Evolutionary conservation across 1,140 invertebrate species (phyloP).

Genomic region (Euglossa dilemma): DNA sequence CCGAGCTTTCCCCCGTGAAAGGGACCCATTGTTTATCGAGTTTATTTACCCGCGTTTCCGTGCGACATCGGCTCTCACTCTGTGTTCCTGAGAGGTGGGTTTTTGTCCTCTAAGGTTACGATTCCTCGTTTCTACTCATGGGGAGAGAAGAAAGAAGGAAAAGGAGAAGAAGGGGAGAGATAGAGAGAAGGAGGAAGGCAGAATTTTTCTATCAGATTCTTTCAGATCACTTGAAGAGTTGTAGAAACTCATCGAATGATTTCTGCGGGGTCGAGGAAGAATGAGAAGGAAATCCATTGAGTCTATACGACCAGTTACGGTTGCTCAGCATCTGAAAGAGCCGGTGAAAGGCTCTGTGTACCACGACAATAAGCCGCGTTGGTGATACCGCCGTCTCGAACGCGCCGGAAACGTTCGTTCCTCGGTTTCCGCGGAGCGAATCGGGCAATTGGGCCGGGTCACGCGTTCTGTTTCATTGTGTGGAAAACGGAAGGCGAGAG

Average conservation of each 20-base stretch:
- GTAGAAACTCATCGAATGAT: not conserved
- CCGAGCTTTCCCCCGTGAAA: not conserved
- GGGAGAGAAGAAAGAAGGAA: not conserved
- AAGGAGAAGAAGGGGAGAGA: not conserved
- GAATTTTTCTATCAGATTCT: too few relatives aligned
- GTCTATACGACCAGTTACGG: not conserved
- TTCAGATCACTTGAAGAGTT: not conserved
- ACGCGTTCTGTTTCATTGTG: not conserved
- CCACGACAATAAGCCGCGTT: not conserved
- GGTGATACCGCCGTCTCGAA: not conserved
- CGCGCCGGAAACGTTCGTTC: constrained; percentile 1
- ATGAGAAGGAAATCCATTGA: not conserved
- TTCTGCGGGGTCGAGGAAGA: not conserved
- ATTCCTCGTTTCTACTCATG: not conserved
- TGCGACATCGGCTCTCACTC: not conserved
- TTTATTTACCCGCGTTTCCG: constrained; percentile 62
- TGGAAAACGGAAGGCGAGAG: not conserved
- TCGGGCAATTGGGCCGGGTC: not conserved
- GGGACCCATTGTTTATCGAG: constrained; percentile 64
- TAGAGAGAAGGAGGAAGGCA: not conserved
- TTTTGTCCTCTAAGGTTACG: not conserved
- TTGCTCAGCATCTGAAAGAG: not conserved
- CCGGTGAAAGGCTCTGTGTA: not conserved
- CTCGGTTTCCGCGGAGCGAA: not conserved
- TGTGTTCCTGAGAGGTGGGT: not conserved